Percentiles rank a stretch among this genome's conserved stretches.
Conservation (phyloP, 2,113 vertebrate genomes). For the Oncorhynchus kisutch region DNA sequence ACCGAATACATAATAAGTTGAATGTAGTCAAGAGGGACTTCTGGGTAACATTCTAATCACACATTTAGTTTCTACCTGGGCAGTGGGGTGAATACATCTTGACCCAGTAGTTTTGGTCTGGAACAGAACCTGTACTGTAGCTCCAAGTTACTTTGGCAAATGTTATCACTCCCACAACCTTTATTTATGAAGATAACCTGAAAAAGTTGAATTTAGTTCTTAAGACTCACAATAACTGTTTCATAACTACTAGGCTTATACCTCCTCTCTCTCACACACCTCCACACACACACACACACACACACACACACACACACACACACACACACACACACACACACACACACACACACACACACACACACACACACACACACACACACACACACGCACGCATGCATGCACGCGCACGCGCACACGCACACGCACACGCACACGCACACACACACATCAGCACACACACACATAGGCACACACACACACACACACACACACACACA, state of each 20-base stretch:
- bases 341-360: too few relatives aligned
- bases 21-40: too few relatives aligned
- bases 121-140: slow-evolving; percentile 82
- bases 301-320: neutral
- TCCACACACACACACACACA: neutral
- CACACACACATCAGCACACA: neutral
- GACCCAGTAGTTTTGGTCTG: slow-evolving; percentile 69
- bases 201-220: neutral
- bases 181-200: slow-evolving; percentile 48
- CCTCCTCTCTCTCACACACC: too few relatives aligned
- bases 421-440: neutral
- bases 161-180: slow-evolving; percentile 72
- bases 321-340: neutral
- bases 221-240: neutral
- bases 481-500: too few relatives aligned
- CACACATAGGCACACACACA: neutral
- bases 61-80: slow-evolving; percentile 63
- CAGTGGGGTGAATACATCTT: slow-evolving; percentile 79
- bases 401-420: too few relatives aligned
- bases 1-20: too few relatives aligned
- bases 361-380: neutral
- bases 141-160: slow-evolving; percentile 86
- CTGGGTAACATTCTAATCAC: neutral
- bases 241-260: neutral
- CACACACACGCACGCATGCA: too few relatives aligned